phyloP scores from a whole-genome alignment of 2,888 invertebrate species.

The Aquatica leii region DNA sequence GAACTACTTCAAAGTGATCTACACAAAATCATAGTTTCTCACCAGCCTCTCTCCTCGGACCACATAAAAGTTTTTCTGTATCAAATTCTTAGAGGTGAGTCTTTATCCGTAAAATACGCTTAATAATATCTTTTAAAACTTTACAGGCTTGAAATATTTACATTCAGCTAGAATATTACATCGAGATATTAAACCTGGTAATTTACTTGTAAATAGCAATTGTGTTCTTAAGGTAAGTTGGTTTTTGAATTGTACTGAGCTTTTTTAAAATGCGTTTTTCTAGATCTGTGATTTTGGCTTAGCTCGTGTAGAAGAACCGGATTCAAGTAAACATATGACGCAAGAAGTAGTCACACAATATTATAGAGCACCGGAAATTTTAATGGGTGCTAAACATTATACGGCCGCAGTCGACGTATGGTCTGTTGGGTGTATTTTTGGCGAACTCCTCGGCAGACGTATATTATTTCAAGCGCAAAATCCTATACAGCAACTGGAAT shows the following conservation, averaged over 20 bases:
- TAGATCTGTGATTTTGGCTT: conserved; percentile 99
- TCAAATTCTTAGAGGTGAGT: conserved; percentile 96
- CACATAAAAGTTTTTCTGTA: conserved; percentile 99
- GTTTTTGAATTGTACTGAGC: too few relatives aligned
- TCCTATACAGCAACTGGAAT: conserved; percentile 95
- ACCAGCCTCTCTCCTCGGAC: conserved; percentile 97
- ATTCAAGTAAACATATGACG: conserved; percentile 94
- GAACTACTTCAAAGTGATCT: conserved; percentile 99
- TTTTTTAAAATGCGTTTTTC: conserved; percentile 29
- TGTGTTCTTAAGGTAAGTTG: conserved; percentile 88
- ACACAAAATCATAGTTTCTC: conserved; percentile 99
- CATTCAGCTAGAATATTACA: conserved; percentile 98
- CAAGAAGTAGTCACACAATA: conserved; percentile 99
- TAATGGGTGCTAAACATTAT: conserved; percentile 99
- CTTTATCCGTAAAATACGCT: too few relatives aligned
- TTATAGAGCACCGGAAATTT: conserved; percentile 97
- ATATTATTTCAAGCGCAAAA: conserved; percentile 98
- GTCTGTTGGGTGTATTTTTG: conserved; percentile 99
- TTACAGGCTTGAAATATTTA: conserved; percentile 93
- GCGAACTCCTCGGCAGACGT: conserved; percentile 92
- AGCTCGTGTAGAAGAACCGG: conserved; percentile 96
- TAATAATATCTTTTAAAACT: conserved; percentile 24
- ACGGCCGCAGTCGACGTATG: conserved; percentile 97
- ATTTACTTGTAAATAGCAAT: conserved; percentile 98
- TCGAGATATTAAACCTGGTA: conserved; percentile 99